Percentiles rank a stretch among this genome's conserved stretches.
Conservation (phyloP, 2,113 vertebrate species). For the Pangasianodon hypophthalmus region DNA sequence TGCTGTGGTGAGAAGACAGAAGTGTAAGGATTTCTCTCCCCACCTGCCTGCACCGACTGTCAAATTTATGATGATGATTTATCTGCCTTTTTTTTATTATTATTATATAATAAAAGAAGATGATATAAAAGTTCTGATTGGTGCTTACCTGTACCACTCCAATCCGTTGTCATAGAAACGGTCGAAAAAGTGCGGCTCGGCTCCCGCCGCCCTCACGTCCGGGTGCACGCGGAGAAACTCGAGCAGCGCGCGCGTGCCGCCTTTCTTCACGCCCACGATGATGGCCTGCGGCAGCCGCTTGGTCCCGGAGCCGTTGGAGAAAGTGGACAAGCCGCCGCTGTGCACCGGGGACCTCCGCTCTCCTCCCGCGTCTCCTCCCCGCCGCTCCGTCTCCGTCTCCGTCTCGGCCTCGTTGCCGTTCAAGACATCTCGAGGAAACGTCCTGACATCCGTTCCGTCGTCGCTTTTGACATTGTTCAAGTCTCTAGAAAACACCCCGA, state of each 20-base stretch:
- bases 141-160: constrained; percentile 85
- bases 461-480: constrained; percentile 15
- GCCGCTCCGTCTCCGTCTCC: constrained; percentile 43
- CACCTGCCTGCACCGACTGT: background rate
- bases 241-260: constrained; percentile 87
- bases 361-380: constrained; percentile 71
- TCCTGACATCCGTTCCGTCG: constrained; percentile 52
- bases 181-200: constrained; percentile 91
- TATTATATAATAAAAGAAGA: too few relatives aligned
- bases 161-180: constrained; percentile 87
- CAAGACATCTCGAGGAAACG: constrained; percentile 72
- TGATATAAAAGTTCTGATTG: background rate
- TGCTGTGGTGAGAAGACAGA: background rate
- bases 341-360: constrained; percentile 68
- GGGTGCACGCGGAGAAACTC: constrained; percentile 89
- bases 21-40: background rate
- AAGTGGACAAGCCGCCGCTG: constrained; percentile 83
- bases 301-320: constrained; percentile 87
- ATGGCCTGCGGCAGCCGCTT: constrained; percentile 92
- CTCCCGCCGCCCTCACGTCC: constrained; percentile 86
- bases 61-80: background rate
- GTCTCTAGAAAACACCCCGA: constrained; percentile 42
- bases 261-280: constrained; percentile 95
- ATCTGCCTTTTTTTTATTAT: too few relatives aligned
- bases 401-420: constrained; percentile 62